Evolutionary conservation across 2,797 vertebrate species (phyloP).

Genomic region (Bradypodion ventrale): DNA sequence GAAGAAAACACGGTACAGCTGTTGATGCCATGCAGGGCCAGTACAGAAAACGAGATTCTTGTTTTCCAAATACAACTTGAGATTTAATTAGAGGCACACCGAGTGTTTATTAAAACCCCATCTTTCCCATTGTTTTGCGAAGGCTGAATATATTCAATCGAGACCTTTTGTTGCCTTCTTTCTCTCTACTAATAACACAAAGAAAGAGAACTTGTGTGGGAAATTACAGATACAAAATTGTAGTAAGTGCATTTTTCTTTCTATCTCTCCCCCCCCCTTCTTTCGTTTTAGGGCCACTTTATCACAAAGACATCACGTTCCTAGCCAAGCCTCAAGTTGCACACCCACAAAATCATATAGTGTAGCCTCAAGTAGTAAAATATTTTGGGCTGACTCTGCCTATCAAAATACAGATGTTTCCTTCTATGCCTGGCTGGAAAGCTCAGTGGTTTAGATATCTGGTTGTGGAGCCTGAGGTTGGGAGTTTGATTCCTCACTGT

Average conservation of each 20-base stretch:
- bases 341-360: neutral
- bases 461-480: too few species aligned
- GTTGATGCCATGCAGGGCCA: slow-evolving; percentile 59
- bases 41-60: slow-evolving; percentile 76
- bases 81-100: slow-evolving; percentile 80
- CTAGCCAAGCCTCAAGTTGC: neutral
- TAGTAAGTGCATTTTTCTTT: slow-evolving; percentile 59
- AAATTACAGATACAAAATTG: slow-evolving; percentile 72
- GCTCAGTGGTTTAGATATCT: too few species aligned
- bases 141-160: slow-evolving; percentile 72
- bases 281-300: slow-evolving; percentile 31
- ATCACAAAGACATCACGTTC: neutral
- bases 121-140: slow-evolving; percentile 77
- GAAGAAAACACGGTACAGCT: slow-evolving; percentile 73
- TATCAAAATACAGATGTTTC: neutral
- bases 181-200: slow-evolving; percentile 62
- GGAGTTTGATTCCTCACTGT: too few species aligned
- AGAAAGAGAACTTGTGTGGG: slow-evolving; percentile 65
- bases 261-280: slow-evolving; percentile 33
- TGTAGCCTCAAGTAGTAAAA: neutral
- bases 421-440: too few species aligned
- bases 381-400: neutral
- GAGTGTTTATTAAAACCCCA: slow-evolving; percentile 79
- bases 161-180: slow-evolving; percentile 71
- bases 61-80: slow-evolving; percentile 80